Conservation (phyloP, 2,888 invertebrate species). For the Celastrina argiolus region DNA sequence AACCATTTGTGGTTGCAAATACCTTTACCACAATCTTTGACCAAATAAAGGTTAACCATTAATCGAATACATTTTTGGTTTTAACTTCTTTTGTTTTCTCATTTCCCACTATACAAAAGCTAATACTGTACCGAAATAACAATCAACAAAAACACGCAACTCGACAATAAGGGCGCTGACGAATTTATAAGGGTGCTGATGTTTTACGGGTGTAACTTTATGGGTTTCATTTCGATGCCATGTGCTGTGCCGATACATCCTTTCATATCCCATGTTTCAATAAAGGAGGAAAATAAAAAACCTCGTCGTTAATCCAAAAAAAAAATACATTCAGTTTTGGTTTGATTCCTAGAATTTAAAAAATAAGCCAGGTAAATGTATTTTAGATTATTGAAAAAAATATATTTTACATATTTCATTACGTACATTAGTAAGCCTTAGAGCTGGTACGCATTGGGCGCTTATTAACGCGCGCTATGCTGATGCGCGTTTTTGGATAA, state of each 20-base stretch:
- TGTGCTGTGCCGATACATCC: neutral
- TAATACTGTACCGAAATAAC: neutral
- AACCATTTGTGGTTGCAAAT: no score
- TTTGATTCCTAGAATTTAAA: no score
- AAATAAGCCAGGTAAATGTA: no score
- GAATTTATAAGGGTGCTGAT: conserved; percentile 17
- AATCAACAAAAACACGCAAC: conserved; percentile 21
- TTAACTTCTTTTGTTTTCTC: conserved; percentile 11
- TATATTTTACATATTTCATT: no score
- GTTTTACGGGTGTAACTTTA: conserved; percentile 16
- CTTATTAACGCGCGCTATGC: no score
- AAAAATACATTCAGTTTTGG: no score
- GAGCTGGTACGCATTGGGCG: no score
- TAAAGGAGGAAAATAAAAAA: neutral
- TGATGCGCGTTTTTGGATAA: no score
- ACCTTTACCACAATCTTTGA: neutral
- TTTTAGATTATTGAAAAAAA: no score
- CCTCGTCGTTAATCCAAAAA: no score
- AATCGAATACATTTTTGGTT: neutral
- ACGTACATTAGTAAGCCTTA: no score
- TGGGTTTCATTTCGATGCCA: conserved; percentile 5
- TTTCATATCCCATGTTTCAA: neutral
- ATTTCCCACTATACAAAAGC: conserved; percentile 14
- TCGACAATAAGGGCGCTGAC: conserved; percentile 11
- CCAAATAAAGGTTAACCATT: conserved; percentile 2